Evolutionary conservation across 2,888 invertebrate genomes (phyloP), one percentile per base, ranked within the genome.

Genomic region (Iselma pallidipennis): DNA sequence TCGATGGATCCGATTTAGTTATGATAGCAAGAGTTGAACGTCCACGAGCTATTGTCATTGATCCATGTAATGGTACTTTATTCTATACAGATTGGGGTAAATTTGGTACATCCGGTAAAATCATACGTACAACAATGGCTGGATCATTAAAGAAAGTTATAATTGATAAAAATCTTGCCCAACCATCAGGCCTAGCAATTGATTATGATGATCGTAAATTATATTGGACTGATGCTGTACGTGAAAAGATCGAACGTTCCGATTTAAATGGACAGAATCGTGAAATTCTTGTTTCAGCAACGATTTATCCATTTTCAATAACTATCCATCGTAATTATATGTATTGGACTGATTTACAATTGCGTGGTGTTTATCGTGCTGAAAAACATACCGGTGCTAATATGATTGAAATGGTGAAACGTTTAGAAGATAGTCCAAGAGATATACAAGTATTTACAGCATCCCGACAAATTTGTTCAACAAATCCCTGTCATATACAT

Each of bases 31-130:
- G 93, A 72, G 98, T 97, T 0, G 95, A 96, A 78, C 85, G 96
- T 60, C 98, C 98, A 0, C 84, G 97, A 72, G 97, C 98, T 0
- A 94, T 99, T 58, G 97, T 96, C 0, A 88, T 99, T 0, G 96
- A 98, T 83, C 98, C 98, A 0, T 99, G 99, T 83, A 93, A 94
- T 76, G 98, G 97, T 12, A 92, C 93, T 0, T 81, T 99, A 14
- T 99, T 95, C 81, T 99, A 92, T 82, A 96, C 97, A 0, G 98
- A 98, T 77, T 96, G 96, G 96, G 96, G 96, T 12, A 87, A 94
- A 63, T 95, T 94, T 76, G 95, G 96, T 4, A 94, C 94, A 0
- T 91, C 93, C 0, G 96, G 96, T 0, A 95, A 96, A 80, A 98
- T 99, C 58, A 95, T 94, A 80, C 86, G 94, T 66, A 92, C 97